Base-by-base conservation (phyloP, 2,888 invertebrate species). In the Dusona sp. region DNA sequence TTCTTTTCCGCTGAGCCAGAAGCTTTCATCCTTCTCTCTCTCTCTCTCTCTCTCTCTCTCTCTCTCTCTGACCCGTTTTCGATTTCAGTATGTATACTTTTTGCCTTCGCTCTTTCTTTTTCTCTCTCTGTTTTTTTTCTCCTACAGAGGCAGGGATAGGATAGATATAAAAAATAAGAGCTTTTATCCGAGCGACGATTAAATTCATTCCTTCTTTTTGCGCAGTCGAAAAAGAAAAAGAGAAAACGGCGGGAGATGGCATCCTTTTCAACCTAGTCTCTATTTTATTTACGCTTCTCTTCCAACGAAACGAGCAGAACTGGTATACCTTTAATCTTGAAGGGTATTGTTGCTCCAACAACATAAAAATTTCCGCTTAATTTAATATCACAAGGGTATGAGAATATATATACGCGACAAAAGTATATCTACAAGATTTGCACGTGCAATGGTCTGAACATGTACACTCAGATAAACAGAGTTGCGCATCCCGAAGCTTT, bases 121-220 rank as follows among this genome's bases (percentile, higher is more conserved):
- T 57, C 13, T 61, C 16, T 19, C 54, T 22, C 29, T 54, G 25
- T 38, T 22, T 54, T 64, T 51, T 16, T 29, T 65, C 25, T 38
- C 51, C 11, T 64, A 9, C 33, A 73, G 65, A 68, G 54, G 9
- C 72, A 64, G 48, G 45, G 64, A 38, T 68, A 51, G 48, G 45
- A 73, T 48, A 74, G 65, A 79, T 79, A 84, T 72, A 79, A 81
- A 80, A 87, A 81, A 80, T 80, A 65, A 42, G 70, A 75, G 83
- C 80, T 84, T 84, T 85, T 87, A 68, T 57, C 7, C 73, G 29
- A 68, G 81, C 57, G 79, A 70, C 86, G 70, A 84, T 88, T 82
- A 84, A 88, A 84, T 86, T 86, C 70, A 79, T 68, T 88, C 85
- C 82, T 68, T 61, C 38, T 57, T 29, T 57, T 4, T 79, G n/a